Evolutionary conservation across 2,888 invertebrate genomes (phyloP), one percentile per base, ranked within the genome.

Genomic region (Cylindroiulus punctatus): DNA sequence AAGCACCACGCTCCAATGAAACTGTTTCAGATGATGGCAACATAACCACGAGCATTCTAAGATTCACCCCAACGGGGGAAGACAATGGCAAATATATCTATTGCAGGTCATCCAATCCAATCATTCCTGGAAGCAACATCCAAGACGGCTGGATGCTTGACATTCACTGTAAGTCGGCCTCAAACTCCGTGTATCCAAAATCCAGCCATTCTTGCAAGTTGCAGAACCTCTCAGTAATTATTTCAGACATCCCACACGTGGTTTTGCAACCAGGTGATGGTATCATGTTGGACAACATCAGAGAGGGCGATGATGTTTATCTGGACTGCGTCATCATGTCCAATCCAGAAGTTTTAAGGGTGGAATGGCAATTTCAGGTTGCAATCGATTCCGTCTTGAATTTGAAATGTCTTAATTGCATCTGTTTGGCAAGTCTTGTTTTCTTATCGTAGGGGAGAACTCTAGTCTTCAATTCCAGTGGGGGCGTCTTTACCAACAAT

Each of bases 281-380:
- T 86, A 36, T n/a, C n/a, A 44, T 81, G n/a, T 30, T 85, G n/a
- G 81, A 87, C 81, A 88, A 88, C 76, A 85, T 88, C 30, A 57
- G 87, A 40, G 88, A 88, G 85, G 96, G 96, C 52, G 96, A 96
- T 90, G 96, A 96, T 91, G 96, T 96, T 87, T 96, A 96, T 91
- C 85, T 88, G 22, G 88, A 88, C 76, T 88, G 88, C 81, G 86
- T 44, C 26, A 82, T 87, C n/a, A 22, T 81, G 52, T 76, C 88
- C 14, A 87, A 88, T 86, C 88, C 88, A 32, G 36, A 44, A 32
- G 85, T 85, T 44, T n/a, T 57, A 17, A 65, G 81, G 44, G 86
- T 87, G 42, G 85, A 88, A 85, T 88, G 88, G 88, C 82, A 84
- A 22, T 88, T 87, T 86, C 85, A 88, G 86, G 87, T 87, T 82